Evolutionary conservation across 2,888 invertebrate genomes (phyloP), one percentile per base, ranked within the genome.

Genomic region (Caenorhabditis sulstoni): DNA sequence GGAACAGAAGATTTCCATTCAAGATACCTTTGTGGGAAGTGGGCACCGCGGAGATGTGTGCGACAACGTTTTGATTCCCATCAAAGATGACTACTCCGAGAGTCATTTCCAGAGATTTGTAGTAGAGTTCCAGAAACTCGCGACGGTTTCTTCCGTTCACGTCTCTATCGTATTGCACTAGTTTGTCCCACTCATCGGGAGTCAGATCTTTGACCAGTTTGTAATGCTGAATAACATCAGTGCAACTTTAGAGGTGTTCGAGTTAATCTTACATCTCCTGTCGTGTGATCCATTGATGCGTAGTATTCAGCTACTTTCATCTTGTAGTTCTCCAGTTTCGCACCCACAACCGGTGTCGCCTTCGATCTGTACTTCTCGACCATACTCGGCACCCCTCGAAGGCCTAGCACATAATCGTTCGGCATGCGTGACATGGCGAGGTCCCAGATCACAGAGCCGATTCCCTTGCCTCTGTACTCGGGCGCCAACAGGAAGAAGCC

Each of bases 401-500:
- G 61, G 7, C 73, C 80, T 11, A 83, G 55, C 12, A 58, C 70
- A 44, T 73, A 66, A 29, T 77, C 66, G 3, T 61, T 65, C 5
- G 76, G 73, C 66, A 83, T 83, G 44, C 75, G 61, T 7, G 57
- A 49, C 16, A 83, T 67, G 5, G 83, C 83, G 35, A 61, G 16
- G 12, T 79, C 65, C 81, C 81, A 83, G 8, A 83, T 71, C 14
- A 73, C 45, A 18, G 80, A 76, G 9, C 83, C 83, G 44, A 80
- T 66, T 12, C 84, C 84, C 66, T 81, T 79, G 45, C 81, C 81
- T n/a, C 84, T 22, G n/a, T 55, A 66, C 8, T 74, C 77, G 16
- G 74, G 73, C 3, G 66, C 61, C 12, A 82, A 37, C 9, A 84
- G 44, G 61, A 81, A 84, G 47, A 84, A 84, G 1, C 84, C 84